These are phyloP conservation scores for Corydoras sp. DNA, from an alignment of 2,113 vertebrate genomes.

Conservation along the genomic window DNA sequence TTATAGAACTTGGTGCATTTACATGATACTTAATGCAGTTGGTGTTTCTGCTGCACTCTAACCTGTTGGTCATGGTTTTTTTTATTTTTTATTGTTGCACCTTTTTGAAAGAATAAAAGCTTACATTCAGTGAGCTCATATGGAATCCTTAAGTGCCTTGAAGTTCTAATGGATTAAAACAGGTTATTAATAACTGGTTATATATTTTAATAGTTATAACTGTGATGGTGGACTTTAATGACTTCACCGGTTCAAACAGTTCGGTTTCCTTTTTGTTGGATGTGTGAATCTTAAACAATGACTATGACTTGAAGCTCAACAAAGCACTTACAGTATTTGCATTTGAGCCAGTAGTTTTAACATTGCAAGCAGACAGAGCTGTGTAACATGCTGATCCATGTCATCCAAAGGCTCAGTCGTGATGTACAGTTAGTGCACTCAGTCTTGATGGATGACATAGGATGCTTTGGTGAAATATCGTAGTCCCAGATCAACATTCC, in stretches of 20 bases:
- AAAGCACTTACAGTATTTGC: neutral
- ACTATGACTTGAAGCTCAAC: too few relatives aligned
- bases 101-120: too few relatives aligned
- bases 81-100: too few relatives aligned
- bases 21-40: too few relatives aligned
- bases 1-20: too few relatives aligned
- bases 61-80: too few relatives aligned
- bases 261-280: neutral
- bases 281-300: neutral
- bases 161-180: too few relatives aligned
- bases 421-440: neutral
- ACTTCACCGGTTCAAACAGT: neutral
- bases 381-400: constrained; percentile 6
- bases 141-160: too few relatives aligned
- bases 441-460: neutral
- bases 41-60: too few relatives aligned
- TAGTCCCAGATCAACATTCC: neutral
- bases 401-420: neutral
- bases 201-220: neutral
- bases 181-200: too few relatives aligned
- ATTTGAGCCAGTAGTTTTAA: neutral
- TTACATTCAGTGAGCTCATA: too few relatives aligned
- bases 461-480: neutral
- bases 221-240: neutral
- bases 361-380: neutral